A percentile compares a stretch with the other conserved stretches of the same genome.
These are phyloP conservation scores for Sialis lutaria DNA, from an alignment of 2,888 invertebrate genomes.

Conservation along the genomic window DNA sequence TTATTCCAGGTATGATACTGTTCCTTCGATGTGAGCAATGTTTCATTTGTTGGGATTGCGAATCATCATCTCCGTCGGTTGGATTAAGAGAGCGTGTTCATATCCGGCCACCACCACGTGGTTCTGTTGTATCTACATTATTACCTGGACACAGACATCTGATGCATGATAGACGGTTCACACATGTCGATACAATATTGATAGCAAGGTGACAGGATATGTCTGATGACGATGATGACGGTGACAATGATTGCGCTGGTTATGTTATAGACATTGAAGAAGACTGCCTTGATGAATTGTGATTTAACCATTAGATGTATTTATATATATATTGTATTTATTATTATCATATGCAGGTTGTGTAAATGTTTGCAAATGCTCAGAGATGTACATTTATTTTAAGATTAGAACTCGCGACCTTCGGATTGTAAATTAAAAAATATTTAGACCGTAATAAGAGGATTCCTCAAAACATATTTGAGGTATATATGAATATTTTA, in stretches of 20 bases:
- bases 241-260: slow-evolving; percentile 3
- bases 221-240: neutral
- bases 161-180: slow-evolving; percentile 20
- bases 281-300: slow-evolving; percentile 2
- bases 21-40: slow-evolving; percentile 20
- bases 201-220: slow-evolving; percentile 35
- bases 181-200: slow-evolving; percentile 37
- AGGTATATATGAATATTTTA: no score
- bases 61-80: neutral
- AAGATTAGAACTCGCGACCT: no score
- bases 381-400: no score
- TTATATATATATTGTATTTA: no score
- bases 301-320: neutral
- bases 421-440: no score
- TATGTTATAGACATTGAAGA: slow-evolving; percentile 7
- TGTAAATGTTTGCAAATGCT: no score
- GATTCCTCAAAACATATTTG: no score
- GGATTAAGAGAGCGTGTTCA: slow-evolving; percentile 20
- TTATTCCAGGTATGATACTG: slow-evolving; percentile 20
- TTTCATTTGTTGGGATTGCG: slow-evolving; percentile 22
- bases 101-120: slow-evolving; percentile 30
- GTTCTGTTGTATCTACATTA: slow-evolving; percentile 18
- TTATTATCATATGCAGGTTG: no score
- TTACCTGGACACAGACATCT: slow-evolving; percentile 10
- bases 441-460: no score